Base-by-base conservation (phyloP, 2,797 vertebrate species). In the Hydrophis major region DNA sequence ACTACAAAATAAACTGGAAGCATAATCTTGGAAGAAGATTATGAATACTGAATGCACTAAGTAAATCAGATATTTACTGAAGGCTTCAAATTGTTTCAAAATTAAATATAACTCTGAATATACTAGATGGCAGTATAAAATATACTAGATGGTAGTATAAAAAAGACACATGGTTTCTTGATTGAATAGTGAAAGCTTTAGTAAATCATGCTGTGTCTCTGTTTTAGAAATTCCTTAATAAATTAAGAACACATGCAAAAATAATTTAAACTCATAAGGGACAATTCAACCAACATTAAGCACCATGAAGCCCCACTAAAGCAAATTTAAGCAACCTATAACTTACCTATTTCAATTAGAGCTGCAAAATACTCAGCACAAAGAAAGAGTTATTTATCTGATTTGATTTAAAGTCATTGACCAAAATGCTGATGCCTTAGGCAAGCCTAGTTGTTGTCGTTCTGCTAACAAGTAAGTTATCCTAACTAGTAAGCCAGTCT, bases 1-100 rank as follows among this genome's bases (percentile, higher is more conserved):
- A 95, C 93, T 69, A 90, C 11, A 95, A 94, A 94, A 95, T 95
- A 96, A 94, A 94, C 93, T 95, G 95, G 91, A 96, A 96, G 91
- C 18, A 66, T 90, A 94, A 60, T 94, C 95, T 93, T 32, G 56
- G 90, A 94, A 93, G 89, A 89, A 92, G 94, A 92, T 93, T 28
- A 87, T 78, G 86, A 96, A 93, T 57, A 94, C 69, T 89, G 57
- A 96, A 94, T 89, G 87, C 87, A 96, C 18, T 60, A 95, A 91
- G 93, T 88, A 90, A 95, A 78, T 66, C 55, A 93, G 4, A 11
- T 95, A 32, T 88, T 37, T 4, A 12, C 87, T 1, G 74, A 0
- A 59, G 6, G 10, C 61, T 96, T 66, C 91, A 94, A 95, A 91
- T 32, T 47, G 90, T 3, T 91, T 93, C 20, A 90, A n/a, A 94